Evolutionary conservation across 2,113 vertebrate species (phyloP).

Genomic region (Chelonoidis abingdonii): DNA sequence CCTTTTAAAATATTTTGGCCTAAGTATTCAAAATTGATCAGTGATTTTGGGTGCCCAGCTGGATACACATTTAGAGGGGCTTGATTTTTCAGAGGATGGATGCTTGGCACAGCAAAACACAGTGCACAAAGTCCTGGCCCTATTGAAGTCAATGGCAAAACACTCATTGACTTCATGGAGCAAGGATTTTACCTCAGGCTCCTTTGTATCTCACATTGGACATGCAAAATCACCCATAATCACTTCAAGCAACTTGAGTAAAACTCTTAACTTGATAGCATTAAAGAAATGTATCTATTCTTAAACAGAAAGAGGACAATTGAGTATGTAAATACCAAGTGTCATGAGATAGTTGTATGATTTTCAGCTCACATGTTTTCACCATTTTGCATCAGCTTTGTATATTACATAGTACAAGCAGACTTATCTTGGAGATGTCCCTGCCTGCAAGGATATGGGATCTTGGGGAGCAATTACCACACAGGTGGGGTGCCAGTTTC

Average conservation of each 20-base stretch:
- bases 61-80: background rate
- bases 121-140: background rate
- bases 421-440: background rate
- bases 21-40: constrained; percentile 4
- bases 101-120: constrained; percentile 19
- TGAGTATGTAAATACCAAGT: constrained; percentile 30
- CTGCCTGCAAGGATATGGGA: too few species aligned
- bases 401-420: constrained; percentile 12
- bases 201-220: background rate
- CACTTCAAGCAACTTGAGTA: background rate
- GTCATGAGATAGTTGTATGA: background rate
- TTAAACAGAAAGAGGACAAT: constrained; percentile 18
- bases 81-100: constrained; percentile 24
- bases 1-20: background rate
- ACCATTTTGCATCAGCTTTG: background rate
- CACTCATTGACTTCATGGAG: background rate
- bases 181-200: background rate
- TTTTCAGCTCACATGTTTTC: background rate
- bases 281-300: background rate
- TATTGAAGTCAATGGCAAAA: background rate
- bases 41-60: background rate
- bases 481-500: too few species aligned
- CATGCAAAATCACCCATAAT: background rate
- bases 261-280: background rate
- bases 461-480: too few species aligned